Conservation (phyloP, 2,797 vertebrate species). For the Mormyrops attenuatus region DNA sequence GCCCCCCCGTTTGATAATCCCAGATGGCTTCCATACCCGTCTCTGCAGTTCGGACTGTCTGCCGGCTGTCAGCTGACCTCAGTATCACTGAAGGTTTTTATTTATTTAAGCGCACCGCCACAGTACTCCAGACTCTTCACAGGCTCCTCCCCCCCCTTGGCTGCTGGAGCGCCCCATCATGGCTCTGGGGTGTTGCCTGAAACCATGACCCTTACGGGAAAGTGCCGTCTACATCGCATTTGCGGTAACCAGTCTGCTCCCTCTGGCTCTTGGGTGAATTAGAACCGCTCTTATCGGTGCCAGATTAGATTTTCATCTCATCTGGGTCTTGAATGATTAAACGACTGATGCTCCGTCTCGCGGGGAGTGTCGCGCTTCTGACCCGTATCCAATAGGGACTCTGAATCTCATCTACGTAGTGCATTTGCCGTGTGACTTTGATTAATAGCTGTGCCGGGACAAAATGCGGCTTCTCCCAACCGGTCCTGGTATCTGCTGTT, state of each 20-base stretch:
- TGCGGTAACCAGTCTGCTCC: neutral
- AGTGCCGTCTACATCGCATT: neutral
- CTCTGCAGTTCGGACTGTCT: neutral
- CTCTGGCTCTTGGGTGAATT: neutral
- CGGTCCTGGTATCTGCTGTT: neutral
- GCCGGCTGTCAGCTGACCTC: neutral
- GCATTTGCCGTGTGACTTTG: neutral
- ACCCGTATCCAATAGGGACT: neutral
- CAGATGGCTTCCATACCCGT: neutral
- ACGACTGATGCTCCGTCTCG: neutral
- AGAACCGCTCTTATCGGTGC: constrained; percentile 14
- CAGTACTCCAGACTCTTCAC: neutral
- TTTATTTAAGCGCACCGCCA: neutral
- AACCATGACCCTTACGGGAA: neutral
- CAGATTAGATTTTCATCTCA: constrained; percentile 5
- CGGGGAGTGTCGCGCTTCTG: neutral
- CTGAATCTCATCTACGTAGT: neutral
- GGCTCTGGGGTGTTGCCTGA: neutral
- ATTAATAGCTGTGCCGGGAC: neutral
- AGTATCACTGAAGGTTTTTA: neutral
- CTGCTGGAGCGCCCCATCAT: neutral
- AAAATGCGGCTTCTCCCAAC: neutral
- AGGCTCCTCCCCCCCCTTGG: neutral
- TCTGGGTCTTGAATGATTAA: constrained; percentile 17
- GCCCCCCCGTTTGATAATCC: neutral